Conservation (phyloP, 2,888 invertebrate genomes). For the Lordiphosa andalusiaca region DNA sequence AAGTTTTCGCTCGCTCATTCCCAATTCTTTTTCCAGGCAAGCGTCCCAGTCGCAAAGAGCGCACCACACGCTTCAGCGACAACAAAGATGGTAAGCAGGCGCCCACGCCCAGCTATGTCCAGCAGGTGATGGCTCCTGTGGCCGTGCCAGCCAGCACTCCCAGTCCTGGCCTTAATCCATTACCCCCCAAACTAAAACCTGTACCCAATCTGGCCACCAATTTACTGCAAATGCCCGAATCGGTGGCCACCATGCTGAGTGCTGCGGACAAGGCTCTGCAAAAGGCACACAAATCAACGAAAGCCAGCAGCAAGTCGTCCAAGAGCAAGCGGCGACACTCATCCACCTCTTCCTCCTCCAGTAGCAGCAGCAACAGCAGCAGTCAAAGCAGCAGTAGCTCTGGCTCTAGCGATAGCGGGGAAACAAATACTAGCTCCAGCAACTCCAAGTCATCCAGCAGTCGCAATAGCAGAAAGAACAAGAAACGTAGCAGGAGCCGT, state of each 20-base stretch:
- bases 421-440: slow-evolving; percentile 13
- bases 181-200: slow-evolving; percentile 40
- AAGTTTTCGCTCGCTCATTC: too few species aligned
- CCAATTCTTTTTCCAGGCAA: slow-evolving; percentile 64
- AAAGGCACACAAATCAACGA: slow-evolving; percentile 53
- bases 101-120: slow-evolving; percentile 45
- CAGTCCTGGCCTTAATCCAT: slow-evolving; percentile 9
- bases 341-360: slow-evolving; percentile 50
- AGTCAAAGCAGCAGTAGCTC: slow-evolving; percentile 21
- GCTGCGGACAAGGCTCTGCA: slow-evolving; percentile 70
- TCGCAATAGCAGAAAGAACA: slow-evolving; percentile 39
- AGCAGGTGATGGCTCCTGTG: slow-evolving; percentile 42
- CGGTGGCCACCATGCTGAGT: slow-evolving; percentile 51
- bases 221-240: slow-evolving; percentile 59
- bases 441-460: slow-evolving; percentile 38
- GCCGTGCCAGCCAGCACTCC: slow-evolving; percentile 17
- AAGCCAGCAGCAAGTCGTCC: slow-evolving; percentile 30
- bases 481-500: slow-evolving; percentile 28
- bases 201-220: slow-evolving; percentile 56
- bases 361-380: slow-evolving; percentile 39
- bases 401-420: slow-evolving; percentile 14
- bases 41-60: slow-evolving; percentile 76
- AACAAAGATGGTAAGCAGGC: slow-evolving; percentile 76
- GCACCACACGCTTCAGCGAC: slow-evolving; percentile 79
- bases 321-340: slow-evolving; percentile 46